Evolutionary conservation across 2,113 vertebrate species (phyloP), one percentile per base, ranked within the genome.

Genomic region (Sceloporus tristichus): DNA sequence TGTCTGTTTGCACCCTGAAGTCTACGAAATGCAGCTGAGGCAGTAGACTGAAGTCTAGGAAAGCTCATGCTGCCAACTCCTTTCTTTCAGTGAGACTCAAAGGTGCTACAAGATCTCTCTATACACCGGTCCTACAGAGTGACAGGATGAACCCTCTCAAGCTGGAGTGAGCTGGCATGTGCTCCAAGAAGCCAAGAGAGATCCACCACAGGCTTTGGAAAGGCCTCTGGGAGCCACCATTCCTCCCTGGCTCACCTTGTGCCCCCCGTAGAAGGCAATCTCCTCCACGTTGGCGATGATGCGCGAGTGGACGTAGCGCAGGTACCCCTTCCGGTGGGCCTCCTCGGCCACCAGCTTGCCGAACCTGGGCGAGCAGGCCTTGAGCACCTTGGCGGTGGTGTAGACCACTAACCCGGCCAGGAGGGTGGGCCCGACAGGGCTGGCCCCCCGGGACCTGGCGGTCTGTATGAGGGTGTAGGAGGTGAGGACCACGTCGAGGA

Each of bases 231-330:
- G n/a, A 82, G 19, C 18, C 89, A 56, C 0, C 38, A 84, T 40
- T 4, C 71, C 79, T n/a, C 13, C 5, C 16, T 13, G 5, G 25
- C 97, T 96, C 97, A 99, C 99, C 98, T 98, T 98, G 93, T 99
- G 99, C n/a, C 99, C 99, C 91, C 98, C 94, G 95, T 99, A 99
- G 95, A 99, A 99, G 27, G 99, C 99, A 2, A 99, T 99, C 91
- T 99, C 99, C 93, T 99, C 99, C 1, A 98, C 99, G 0, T 99
- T 99, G 87, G 98, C 98, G 38, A 99, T 99, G 92, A 99, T 98
- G 86, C 99, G 97, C 0, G 99, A 99, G 94, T 99, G 99, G 87
- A 99, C 97, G 42, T 99, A 99, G 59, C 99, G 98, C 94, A 99
- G 96, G 80, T 99, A 98, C 29, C 99, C 99, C 89, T 98, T 99